Conservation (phyloP, 2,888 invertebrate genomes). For the Syrista parreyssii region DNA sequence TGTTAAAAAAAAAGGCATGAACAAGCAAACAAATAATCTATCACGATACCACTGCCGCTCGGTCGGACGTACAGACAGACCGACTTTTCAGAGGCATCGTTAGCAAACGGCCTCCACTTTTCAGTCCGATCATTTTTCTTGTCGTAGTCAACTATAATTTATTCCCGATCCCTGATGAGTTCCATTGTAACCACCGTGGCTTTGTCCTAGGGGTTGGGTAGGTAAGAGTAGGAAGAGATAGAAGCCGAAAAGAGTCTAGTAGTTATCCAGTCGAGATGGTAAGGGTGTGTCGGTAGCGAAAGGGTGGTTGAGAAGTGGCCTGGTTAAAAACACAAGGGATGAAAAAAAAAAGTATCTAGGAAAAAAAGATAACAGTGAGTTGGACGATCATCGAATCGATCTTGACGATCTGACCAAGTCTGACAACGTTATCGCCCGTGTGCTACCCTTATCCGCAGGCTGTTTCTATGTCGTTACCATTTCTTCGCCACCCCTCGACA, state of each 20-base stretch:
- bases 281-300: neutral
- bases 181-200: slow-evolving; percentile 47
- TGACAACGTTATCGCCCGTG: neutral
- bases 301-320: neutral
- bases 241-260: neutral
- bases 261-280: neutral
- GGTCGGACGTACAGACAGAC: neutral
- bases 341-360: neutral
- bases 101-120: slow-evolving; percentile 1
- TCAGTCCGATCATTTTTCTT: slow-evolving; percentile 49
- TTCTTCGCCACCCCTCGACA: neutral
- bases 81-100: neutral
- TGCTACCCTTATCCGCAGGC: neutral
- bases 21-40: neutral
- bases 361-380: neutral
- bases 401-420: neutral
- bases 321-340: neutral
- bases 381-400: neutral
- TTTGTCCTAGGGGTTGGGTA: slow-evolving; percentile 29
- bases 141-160: slow-evolving; percentile 50
- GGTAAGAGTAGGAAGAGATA: neutral
- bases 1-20: neutral
- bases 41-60: neutral
- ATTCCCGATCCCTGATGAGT: slow-evolving; percentile 60
- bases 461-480: neutral